Percentiles rank a stretch among this genome's conserved stretches.
Conservation (phyloP, 1,140 invertebrate species). For the Drosophila novamexicana region DNA sequence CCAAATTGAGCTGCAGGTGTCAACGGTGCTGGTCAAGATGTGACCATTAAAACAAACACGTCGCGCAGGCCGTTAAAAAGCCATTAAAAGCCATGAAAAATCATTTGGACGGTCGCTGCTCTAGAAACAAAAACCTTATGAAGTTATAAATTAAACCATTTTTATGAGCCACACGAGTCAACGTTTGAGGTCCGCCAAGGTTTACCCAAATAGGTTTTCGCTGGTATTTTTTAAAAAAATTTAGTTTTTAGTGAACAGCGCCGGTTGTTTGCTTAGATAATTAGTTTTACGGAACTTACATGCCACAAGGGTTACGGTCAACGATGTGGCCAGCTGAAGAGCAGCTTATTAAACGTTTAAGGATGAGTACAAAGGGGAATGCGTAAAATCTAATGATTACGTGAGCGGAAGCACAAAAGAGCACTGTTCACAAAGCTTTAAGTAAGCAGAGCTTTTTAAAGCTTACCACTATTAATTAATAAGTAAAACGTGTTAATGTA, state of each 20-base stretch:
- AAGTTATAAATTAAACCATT: conserved; percentile 56
- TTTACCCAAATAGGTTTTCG: conserved; percentile 52
- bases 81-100: conserved; percentile 54
- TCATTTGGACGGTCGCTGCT: conserved; percentile 36
- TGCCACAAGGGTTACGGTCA: conserved; percentile 10
- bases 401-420: too few relatives aligned
- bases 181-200: conserved; percentile 45
- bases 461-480: too few relatives aligned
- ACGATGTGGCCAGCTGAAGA: conserved; percentile 13
- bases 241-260: conserved; percentile 21
- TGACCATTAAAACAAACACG: conserved; percentile 64
- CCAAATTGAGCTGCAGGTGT: conserved; percentile 55
- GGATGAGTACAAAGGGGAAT: background rate
- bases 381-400: background rate
- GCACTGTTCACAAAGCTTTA: background rate
- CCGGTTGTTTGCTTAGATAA: conserved; percentile 57
- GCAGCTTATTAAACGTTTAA: background rate
- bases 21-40: conserved; percentile 63
- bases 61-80: conserved; percentile 61
- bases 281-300: conserved; percentile 42
- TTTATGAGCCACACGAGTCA: conserved; percentile 72
- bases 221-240: conserved; percentile 15
- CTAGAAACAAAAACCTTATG: conserved; percentile 52
- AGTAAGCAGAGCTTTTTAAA: background rate
- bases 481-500: too few relatives aligned